Evolutionary conservation across 2,797 vertebrate species (phyloP), one percentile per base, ranked within the genome.

Genomic region (Alca torda): DNA sequence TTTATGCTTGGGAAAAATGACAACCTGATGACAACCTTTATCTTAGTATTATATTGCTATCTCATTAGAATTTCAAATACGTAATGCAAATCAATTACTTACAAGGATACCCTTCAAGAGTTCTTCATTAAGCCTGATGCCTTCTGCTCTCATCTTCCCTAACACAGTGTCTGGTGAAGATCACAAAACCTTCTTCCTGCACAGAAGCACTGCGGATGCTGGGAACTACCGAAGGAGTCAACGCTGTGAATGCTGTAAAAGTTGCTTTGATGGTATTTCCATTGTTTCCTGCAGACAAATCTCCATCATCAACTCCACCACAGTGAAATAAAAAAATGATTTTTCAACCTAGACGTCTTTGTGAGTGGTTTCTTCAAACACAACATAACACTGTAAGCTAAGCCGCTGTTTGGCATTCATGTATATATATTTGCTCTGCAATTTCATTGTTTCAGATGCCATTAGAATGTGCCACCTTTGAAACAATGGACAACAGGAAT

Each of bases 361-460:
- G 72, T 39, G 75, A 82, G 84, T 5, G 74, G 73, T 87, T 76
- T 96, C 94, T 96, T 97, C 95, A 82, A 83, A 96, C 68, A 94
- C 13, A 78, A 95, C 51, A 81, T 31, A 63, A 94, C 80, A 90
- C 84, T 43, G 75, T 30, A 43, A 94, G 84, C 60, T 93, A 91
- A 92, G 73, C 73, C 43, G 19, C 87, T 84, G 46, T 41, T 82
- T 96, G 93, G 95, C 97, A 97, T 96, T 95, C 93, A 92, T 19
- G 61, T 59, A 90, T 90, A 94, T 94, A 2, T 94, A 96, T 97
- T 97, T 96, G 94, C 92, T 96, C 96, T 96, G 94, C 94, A 89
- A 87, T 77, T 93, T 89, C 95, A 96, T 97, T 97, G 92, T 97
- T 97, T 95, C 96, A 93, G 94, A 96, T 94, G 95, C 68, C 94